Conservation (phyloP, 2,113 vertebrate genomes). For the Rafetus swinhoei region DNA sequence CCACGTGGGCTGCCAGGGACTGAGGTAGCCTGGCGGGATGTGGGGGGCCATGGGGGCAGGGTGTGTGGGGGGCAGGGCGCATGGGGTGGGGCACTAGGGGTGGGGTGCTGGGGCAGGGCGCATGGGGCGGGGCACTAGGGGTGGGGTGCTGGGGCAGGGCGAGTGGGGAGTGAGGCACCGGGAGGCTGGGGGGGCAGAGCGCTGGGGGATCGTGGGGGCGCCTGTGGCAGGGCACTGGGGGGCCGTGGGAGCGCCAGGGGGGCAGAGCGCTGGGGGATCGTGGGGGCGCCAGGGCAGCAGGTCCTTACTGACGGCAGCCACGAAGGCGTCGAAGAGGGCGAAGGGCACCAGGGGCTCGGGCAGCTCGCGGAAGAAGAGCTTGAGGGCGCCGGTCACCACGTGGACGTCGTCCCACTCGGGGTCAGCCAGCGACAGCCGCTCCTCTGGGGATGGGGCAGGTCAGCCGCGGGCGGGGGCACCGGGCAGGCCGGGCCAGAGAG, state of each 20-base stretch:
- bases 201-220: too few species aligned
- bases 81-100: too few species aligned
- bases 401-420: slow-evolving; percentile 93
- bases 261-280: background rate
- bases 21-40: background rate
- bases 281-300: too few species aligned
- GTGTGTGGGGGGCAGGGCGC: too few species aligned
- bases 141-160: too few species aligned
- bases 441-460: slow-evolving; percentile 73
- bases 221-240: too few species aligned
- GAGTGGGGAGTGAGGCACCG: too few species aligned
- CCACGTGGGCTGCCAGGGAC: too few species aligned
- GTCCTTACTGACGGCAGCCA: slow-evolving; percentile 85
- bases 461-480: background rate
- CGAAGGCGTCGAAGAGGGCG: slow-evolving; percentile 79
- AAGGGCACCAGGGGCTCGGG: slow-evolving; percentile 89
- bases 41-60: too few species aligned
- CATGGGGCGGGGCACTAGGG: too few species aligned
- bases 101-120: too few species aligned
- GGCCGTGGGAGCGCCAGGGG: accelerated
- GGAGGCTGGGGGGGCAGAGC: too few species aligned
- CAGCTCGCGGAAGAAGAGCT: slow-evolving; percentile 93
- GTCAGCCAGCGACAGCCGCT: slow-evolving; percentile 87
- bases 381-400: slow-evolving; percentile 91
- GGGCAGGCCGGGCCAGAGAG: background rate